Evolutionary conservation across 2,113 vertebrate species (phyloP).

Genomic region (Elephas maximus): DNA sequence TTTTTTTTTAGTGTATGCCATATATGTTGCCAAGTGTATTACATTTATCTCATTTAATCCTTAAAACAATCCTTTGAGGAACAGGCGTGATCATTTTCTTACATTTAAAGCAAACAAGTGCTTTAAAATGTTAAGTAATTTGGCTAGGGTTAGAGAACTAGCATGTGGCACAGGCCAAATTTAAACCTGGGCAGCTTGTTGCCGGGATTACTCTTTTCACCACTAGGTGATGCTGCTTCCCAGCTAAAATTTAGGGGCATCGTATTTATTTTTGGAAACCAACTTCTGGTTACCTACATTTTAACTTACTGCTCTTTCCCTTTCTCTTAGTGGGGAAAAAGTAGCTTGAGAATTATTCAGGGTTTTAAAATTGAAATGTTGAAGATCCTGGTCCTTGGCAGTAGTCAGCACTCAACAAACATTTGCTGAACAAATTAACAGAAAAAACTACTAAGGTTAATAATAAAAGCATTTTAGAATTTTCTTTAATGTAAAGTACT

Average conservation of each 20-base stretch:
- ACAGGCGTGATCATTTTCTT: neutral
- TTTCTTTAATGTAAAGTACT: neutral
- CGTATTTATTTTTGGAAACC: slow-evolving; percentile 22
- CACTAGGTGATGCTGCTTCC: neutral
- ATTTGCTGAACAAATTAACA: slow-evolving; percentile 10
- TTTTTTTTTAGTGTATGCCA: too few species aligned
- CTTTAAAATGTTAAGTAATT: slow-evolving; percentile 40
- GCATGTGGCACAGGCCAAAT: neutral
- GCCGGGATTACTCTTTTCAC: neutral
- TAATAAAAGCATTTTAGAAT: neutral
- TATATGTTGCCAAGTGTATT: too few species aligned
- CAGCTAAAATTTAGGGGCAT: neutral
- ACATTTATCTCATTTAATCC: neutral
- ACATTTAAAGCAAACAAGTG: neutral
- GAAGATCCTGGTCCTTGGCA: neutral
- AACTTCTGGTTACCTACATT: neutral
- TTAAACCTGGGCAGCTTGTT: neutral
- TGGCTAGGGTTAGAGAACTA: neutral
- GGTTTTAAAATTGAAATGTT: neutral
- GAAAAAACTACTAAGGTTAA: neutral
- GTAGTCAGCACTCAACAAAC: neutral
- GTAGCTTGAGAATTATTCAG: slow-evolving; percentile 2
- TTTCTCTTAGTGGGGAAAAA: neutral
- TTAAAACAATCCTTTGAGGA: neutral
- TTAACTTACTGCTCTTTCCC: neutral